Evolutionary conservation across 2,113 vertebrate genomes (phyloP), one percentile per base, ranked within the genome.

Genomic region (Semnornis frantzii): DNA sequence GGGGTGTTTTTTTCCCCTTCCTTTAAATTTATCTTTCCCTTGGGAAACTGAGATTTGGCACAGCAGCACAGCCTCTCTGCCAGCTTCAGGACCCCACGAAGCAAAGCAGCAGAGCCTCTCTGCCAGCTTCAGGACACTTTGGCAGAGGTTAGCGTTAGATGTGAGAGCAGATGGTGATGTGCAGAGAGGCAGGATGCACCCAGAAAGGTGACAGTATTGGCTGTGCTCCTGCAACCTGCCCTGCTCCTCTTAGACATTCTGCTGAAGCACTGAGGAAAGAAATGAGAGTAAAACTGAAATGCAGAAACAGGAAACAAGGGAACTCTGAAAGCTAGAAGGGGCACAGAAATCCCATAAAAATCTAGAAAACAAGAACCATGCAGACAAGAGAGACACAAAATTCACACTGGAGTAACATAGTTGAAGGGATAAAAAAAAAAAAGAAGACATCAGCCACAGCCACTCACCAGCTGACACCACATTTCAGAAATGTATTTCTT

Each of bases 201-300:
- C 50, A 52, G 50, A 52, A 52, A 52, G 50, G 50, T 52, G 50
- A 52, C 50, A 52, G 50, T 23, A 23, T 1, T 4, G 70, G 31
- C 68, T 48, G 27, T 5, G 4, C 31, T 15, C 2, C 58, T 72
- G 30, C 59, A 62, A 18, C 21, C 25, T 31, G 37, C 21, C 42
- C 82, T 6, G 15, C 52, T 69, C 48, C 42, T 11, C 58, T 30
- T 0, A 0, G 15, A 10, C 0, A 0, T 12, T 54, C 82, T 58
- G 44, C 20, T 28, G 28, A 30, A 31, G 16, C 27, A 57, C 50
- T 25, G 50, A 60, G 8, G 15, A 60, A 62, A 71, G n/a, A 63
- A 68, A 34, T 1, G 3, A 87, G 23, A 63, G 7, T n/a, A 75
- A 91, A 94, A 92, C 33, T 9, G 5, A 64, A 72, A 20, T 2